Evolutionary conservation across 2,888 invertebrate species (phyloP), one percentile per base, ranked within the genome.

Genomic region (Drosophila formosana): DNA sequence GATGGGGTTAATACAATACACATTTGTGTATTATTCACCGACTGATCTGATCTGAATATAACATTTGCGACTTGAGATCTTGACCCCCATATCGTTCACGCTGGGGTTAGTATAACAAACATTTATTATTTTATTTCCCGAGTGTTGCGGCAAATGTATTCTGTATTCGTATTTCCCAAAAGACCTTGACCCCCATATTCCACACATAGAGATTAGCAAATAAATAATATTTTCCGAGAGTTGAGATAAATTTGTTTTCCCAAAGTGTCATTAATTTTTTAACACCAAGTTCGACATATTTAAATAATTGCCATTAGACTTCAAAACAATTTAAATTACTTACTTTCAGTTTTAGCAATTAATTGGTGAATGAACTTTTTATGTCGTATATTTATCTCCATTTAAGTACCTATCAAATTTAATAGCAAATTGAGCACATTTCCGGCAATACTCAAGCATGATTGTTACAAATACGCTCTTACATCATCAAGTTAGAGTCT

Each of bases 401-500:
- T 56, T 26, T 34, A 18, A 56, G 46, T 46, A 56, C 13, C 32
- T 26, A 56, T 46, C 45, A 34, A 37, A 37, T 47, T 26, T 28
- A 37, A 28, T 57, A 28, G 28, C 26, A 49, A 18, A 8, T n/a
- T 4, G 4, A 41, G 18, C 11, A 49, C 25, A 41, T 58, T 58
- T 58, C 39, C 58, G 23, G 13, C 39, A 41, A 41, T 41, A 41
- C 11, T 13, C 13, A 18, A 51, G n/a, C 6, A 51, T 64, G 53
- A 62, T 62, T 51, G 7, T n/a, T 9, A 18, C 8, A 45, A 8
- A 25, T 13, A n/a, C 6, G 13, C 41, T 52, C 26, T 75, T 76
- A 25, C 72, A 60, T 66, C 58, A 75, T 66, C 23, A 23, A 52
- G 55, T 25, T 60, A 30, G 39, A 46, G n/a, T 52, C 26, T 25